A percentile compares a stretch with the other conserved stretches of the same genome.
These are phyloP conservation scores for Dermatophagoides farinae DNA, from an alignment of 1,140 invertebrate genomes.

Conservation along the genomic window DNA sequence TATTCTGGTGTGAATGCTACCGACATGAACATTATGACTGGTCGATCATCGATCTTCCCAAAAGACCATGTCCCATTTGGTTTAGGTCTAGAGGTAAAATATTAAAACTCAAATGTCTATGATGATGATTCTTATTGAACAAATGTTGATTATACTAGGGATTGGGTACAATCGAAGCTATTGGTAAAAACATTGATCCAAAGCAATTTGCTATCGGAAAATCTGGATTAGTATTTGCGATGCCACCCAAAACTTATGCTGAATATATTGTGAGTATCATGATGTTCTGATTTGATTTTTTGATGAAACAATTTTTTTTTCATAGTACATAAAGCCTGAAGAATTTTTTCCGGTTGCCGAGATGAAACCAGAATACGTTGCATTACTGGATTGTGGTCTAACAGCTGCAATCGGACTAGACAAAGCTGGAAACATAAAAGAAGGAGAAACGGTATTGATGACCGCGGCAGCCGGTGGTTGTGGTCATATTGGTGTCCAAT, in stretches of 20 bases:
- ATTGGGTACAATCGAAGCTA: conserved; percentile 8
- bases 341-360: conserved; percentile 6
- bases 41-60: conserved; percentile 7
- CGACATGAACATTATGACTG: conserved; percentile 15
- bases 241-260: conserved; percentile 17
- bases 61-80: conserved; percentile 10
- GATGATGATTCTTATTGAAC: not conserved
- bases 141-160: not conserved
- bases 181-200: conserved; percentile 12
- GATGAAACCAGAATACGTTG: not conserved
- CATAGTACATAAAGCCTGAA: conserved; percentile 25
- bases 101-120: not conserved
- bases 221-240: conserved; percentile 20
- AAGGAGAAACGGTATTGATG: conserved; percentile 23
- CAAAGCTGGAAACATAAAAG: conserved; percentile 11
- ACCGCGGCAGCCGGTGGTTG: conserved; percentile 28
- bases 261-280: conserved; percentile 1
- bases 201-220: conserved; percentile 16
- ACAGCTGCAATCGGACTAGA: conserved; percentile 9
- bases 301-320: not conserved
- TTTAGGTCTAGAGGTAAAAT: conserved; percentile 14
- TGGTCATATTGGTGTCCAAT: conserved; percentile 27
- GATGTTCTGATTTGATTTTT: not conserved
- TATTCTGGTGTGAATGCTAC: conserved; percentile 18
- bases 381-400: conserved; percentile 7